A percentile compares a stretch with the other conserved stretches of the same genome.
These are phyloP conservation scores for Drosophila serrata DNA, from an alignment of 1,140 invertebrate genomes.

Conservation along the genomic window DNA sequence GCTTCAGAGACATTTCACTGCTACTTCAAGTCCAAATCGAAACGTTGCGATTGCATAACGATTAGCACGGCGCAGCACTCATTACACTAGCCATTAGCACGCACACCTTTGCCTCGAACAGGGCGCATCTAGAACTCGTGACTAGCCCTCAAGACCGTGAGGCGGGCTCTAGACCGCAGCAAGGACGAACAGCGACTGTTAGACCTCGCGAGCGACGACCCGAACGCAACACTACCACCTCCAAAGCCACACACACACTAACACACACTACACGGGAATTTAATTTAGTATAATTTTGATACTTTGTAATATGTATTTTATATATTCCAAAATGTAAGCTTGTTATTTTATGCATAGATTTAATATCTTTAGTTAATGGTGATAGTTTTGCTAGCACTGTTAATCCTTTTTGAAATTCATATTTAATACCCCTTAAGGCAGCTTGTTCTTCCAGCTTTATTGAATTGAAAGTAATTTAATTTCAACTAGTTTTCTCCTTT, in stretches of 20 bases:
- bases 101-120: conserved; percentile 32
- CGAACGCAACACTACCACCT: conserved; percentile 22
- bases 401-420: background rate
- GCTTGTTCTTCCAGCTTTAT: background rate
- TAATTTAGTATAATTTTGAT: background rate
- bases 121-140: conserved; percentile 13
- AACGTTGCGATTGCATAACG: conserved; percentile 69
- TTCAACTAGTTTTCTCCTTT: background rate
- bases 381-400: background rate
- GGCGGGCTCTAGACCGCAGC: conserved; percentile 36
- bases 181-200: conserved; percentile 51
- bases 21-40: conserved; percentile 38
- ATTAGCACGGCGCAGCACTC: conserved; percentile 57
- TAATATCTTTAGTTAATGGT: background rate
- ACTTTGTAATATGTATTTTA: background rate
- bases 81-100: conserved; percentile 54
- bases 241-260: conserved; percentile 1
- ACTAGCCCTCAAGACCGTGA: conserved; percentile 9
- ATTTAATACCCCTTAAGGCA: background rate
- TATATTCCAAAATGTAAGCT: background rate
- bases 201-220: conserved; percentile 47
- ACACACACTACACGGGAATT: conserved; percentile 10
- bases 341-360: background rate
- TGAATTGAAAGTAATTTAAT: background rate
- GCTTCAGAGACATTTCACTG: conserved; percentile 77